Conservation (phyloP, 2,888 invertebrate genomes). For the Catocala fraxini region DNA sequence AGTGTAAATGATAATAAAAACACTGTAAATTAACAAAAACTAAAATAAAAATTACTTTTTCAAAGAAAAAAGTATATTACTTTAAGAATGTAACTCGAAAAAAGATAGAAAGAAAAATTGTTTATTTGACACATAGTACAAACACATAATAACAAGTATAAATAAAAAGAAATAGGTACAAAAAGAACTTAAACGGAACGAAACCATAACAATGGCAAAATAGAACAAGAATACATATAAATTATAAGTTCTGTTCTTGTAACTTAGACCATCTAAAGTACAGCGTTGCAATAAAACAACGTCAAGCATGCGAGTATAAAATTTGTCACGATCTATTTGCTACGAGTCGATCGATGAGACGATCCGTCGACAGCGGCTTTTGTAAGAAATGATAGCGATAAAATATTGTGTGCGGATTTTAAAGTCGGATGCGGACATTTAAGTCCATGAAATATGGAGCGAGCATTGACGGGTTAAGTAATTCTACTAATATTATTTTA, state of each 20-base stretch:
- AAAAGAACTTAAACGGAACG: no score
- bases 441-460: background rate
- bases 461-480: conserved; percentile 10
- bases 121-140: no score
- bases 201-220: no score
- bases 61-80: no score
- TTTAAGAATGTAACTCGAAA: no score
- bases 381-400: conserved; percentile 34
- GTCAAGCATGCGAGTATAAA: conserved; percentile 66
- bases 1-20: no score
- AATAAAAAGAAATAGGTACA: no score
- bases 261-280: conserved; percentile 45
- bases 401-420: conserved; percentile 17
- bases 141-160: no score
- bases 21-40: no score
- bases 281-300: conserved; percentile 76
- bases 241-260: conserved; percentile 13
- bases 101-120: no score
- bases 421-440: conserved; percentile 13
- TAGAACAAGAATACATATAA: no score
- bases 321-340: conserved; percentile 76
- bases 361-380: conserved; percentile 47
- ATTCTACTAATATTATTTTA: background rate
- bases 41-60: no score
- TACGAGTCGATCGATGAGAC: conserved; percentile 53